Evolutionary conservation across 2,888 invertebrate genomes (phyloP).

Genomic region (Andrena fulva): DNA sequence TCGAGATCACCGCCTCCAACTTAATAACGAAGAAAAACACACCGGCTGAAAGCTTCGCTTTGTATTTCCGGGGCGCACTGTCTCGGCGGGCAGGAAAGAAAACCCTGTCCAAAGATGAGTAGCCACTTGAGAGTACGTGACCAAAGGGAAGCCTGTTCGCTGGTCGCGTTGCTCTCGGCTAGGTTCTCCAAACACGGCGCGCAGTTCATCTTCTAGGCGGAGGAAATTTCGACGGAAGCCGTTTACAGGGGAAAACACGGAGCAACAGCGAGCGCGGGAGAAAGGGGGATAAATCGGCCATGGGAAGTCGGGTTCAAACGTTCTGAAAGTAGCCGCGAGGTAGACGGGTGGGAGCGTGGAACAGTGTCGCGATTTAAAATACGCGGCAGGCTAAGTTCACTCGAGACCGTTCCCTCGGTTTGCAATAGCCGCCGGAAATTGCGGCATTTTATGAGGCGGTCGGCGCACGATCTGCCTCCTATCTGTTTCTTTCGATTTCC

Average conservation of each 20-base stretch:
- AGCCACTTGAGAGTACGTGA: conserved; percentile 53
- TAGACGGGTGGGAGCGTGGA: background rate
- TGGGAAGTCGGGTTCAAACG: background rate
- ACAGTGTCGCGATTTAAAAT: conserved; percentile 59
- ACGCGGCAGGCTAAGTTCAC: conserved; percentile 42
- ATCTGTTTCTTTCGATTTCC: conserved; percentile 63
- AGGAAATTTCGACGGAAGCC: conserved; percentile 19
- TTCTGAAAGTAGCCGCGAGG: background rate
- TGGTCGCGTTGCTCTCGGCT: conserved; percentile 30
- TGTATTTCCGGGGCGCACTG: conserved; percentile 35
- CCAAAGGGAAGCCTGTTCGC: conserved; percentile 47
- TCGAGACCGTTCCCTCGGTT: conserved; percentile 24
- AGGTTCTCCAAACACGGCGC: conserved; percentile 9
- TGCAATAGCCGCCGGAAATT: conserved; percentile 69
- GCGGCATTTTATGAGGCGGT: conserved; percentile 71
- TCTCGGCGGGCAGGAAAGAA: conserved; percentile 33
- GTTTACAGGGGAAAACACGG: conserved; percentile 21
- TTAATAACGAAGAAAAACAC: conserved; percentile 29
- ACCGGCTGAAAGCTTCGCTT: conserved; percentile 34
- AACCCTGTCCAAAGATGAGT: conserved; percentile 46
- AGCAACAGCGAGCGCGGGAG: background rate
- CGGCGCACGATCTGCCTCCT: conserved; percentile 56
- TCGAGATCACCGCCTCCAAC: conserved; percentile 27
- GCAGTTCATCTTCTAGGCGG: conserved; percentile 25
- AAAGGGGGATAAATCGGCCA: background rate